These are phyloP conservation scores for Acanthurus leucopareius DNA, from an alignment of 2,797 vertebrate species.

Conservation along the genomic window DNA sequence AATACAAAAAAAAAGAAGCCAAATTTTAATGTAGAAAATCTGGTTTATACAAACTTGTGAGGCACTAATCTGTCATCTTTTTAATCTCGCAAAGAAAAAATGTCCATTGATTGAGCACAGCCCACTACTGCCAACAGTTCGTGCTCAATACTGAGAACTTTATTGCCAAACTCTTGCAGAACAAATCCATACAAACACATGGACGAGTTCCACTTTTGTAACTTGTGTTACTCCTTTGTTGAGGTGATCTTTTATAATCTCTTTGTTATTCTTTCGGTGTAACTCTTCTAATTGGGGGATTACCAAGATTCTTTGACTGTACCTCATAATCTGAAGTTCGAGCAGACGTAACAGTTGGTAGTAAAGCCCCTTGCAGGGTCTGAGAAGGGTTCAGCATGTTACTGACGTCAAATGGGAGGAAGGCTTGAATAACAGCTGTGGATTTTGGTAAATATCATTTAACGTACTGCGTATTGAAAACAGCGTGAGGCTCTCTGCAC, in stretches of 20 bases:
- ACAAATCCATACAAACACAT: conserved; percentile 43
- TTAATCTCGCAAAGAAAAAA: conserved; percentile 38
- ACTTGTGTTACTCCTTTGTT: conserved; percentile 59
- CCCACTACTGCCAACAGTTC: conserved; percentile 69
- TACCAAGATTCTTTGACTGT: conserved; percentile 73
- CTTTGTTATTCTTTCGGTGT: conserved; percentile 71
- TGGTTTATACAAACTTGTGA: conserved; percentile 31
- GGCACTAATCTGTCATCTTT: conserved; percentile 35
- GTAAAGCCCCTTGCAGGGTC: conserved; percentile 70
- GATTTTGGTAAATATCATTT: conserved; percentile 54
- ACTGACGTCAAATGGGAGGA: conserved; percentile 33
- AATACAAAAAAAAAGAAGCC: background rate
- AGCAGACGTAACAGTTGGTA: conserved; percentile 78
- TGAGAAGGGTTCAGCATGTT: conserved; percentile 68
- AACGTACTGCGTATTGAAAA: conserved; percentile 57
- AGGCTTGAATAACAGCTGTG: conserved; percentile 46
- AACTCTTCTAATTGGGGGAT: conserved; percentile 73
- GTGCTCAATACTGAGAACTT: conserved; percentile 52
- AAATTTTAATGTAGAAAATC: conserved; percentile 25
- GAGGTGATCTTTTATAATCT: conserved; percentile 73
- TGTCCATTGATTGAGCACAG: conserved; percentile 38
- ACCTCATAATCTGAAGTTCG: conserved; percentile 76
- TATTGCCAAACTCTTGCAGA: conserved; percentile 61
- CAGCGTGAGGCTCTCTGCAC: conserved; percentile 59
- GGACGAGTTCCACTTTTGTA: conserved; percentile 62